phyloP scores from a whole-genome alignment of 2,797 vertebrate species.

The Buceros bicornis region DNA sequence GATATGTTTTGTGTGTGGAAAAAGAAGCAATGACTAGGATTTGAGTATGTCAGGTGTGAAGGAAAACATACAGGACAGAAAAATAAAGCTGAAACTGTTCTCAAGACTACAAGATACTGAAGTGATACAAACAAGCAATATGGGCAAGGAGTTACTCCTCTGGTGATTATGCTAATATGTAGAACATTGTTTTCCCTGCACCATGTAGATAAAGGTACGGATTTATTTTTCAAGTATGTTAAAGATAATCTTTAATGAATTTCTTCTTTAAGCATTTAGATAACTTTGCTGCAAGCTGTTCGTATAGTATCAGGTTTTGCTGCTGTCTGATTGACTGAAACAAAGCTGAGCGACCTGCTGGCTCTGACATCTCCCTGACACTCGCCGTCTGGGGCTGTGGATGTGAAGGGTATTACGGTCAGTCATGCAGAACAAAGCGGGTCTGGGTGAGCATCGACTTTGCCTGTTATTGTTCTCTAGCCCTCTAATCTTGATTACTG shows the following conservation, averaged over 20 bases:
- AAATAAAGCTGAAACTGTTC: not conserved
- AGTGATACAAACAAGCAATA: not conserved
- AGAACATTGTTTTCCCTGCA: not conserved
- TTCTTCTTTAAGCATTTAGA: not conserved
- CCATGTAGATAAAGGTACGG: not conserved
- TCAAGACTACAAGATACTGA: not conserved
- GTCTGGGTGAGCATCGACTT: slow-evolving; percentile 5
- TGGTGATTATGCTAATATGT: not conserved
- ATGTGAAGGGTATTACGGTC: slow-evolving; percentile 46
- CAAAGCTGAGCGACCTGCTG: not conserved
- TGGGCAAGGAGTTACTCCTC: not conserved
- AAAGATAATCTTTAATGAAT: slow-evolving; percentile 25
- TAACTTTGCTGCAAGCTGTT: slow-evolving; percentile 3
- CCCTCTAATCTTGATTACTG: not conserved
- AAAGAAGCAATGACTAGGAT: not conserved
- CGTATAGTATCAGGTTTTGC: not conserved
- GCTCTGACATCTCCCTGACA: not conserved
- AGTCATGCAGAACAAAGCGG: not conserved
- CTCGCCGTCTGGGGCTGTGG: not conserved
- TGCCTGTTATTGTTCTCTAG: not conserved
- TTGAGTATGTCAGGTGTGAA: not conserved
- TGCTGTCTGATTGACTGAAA: not conserved
- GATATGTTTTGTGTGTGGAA: not conserved
- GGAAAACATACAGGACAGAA: not conserved
- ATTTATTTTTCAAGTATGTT: not conserved